Base-by-base conservation (phyloP, 2,888 invertebrate species). In the Marronus borbonicus region DNA sequence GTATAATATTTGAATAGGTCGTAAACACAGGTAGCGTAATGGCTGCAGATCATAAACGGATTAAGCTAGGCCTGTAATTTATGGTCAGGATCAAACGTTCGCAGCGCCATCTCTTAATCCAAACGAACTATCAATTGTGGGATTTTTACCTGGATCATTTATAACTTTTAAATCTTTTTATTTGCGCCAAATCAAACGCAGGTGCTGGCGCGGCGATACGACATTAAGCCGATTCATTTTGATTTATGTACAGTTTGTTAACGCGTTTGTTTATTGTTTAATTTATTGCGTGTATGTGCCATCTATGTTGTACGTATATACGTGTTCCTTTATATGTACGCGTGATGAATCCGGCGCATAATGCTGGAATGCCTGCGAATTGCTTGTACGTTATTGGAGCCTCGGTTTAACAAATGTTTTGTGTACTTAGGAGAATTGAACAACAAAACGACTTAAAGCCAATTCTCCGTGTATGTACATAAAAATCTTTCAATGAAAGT, bases 91-190 rank as follows among this genome's bases (percentile, higher is more conserved):
- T 84, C 85, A 84, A 83, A 83, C 80, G 78, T 82, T 81, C 81
- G 84, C 82, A 82, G 83, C 84, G 84, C 85, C 85, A 85, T 83
- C 85, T 84, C 84, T 85, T 88, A 89, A 88, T 88, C 88, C 87
- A 82, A 80, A 78, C 82, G 83, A 86, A 87, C 88, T 87, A 89
- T 89, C 88, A 89, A 89, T 89, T 88, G 87, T 87, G 87, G 88
- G 89, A 89, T 89, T 89, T 88, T 86, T 87, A 87, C 87, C 87
- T 86, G 85, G 80, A 84, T 84, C 86, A 84, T 87, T 87, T 86
- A 86, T 86, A 85, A 86, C 84, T 85, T 86, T 84, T 82, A 84
- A 85, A 85, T 85, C 85, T 86, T 87, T 86, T 86, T 86, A 84
- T 86, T 86, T 83, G 82, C 81, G 82, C 82, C 82, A 82, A 84